phyloP scores from a whole-genome alignment of 2,888 invertebrate genomes.

The Hirudinaria manillensis region DNA sequence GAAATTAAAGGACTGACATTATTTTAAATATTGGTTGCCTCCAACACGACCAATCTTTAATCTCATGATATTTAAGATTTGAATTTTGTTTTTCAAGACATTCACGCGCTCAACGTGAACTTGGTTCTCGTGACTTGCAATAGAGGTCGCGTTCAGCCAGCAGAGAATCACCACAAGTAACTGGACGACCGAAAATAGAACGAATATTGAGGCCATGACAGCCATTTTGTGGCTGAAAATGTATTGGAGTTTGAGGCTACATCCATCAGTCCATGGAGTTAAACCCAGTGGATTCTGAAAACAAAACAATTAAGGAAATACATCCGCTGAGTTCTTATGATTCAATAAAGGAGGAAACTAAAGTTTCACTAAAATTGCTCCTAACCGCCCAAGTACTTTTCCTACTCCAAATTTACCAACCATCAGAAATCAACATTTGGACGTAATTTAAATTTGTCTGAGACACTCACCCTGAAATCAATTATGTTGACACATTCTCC shows the following conservation, averaged over 20 bases:
- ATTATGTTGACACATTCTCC: not conserved
- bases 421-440: too few species aligned
- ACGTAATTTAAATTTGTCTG: not conserved
- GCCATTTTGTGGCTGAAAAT: not conserved
- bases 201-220: not conserved
- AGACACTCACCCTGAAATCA: not conserved
- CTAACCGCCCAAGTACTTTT: too few species aligned
- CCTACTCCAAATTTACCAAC: too few species aligned
- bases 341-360: too few species aligned
- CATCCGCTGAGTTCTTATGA: not conserved
- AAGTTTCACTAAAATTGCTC: too few species aligned
- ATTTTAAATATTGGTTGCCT: too few species aligned
- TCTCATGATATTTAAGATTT: not conserved
- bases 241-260: not conserved
- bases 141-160: not conserved
- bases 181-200: not conserved
- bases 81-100: not conserved
- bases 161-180: not conserved
- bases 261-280: not conserved
- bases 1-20: too few species aligned
- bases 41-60: not conserved
- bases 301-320: not conserved
- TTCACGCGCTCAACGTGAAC: not conserved
- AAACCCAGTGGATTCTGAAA: not conserved
- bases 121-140: not conserved